These are phyloP conservation scores for Diorhabda carinulata DNA, from an alignment of 1,140 invertebrate genomes.

Conservation along the genomic window DNA sequence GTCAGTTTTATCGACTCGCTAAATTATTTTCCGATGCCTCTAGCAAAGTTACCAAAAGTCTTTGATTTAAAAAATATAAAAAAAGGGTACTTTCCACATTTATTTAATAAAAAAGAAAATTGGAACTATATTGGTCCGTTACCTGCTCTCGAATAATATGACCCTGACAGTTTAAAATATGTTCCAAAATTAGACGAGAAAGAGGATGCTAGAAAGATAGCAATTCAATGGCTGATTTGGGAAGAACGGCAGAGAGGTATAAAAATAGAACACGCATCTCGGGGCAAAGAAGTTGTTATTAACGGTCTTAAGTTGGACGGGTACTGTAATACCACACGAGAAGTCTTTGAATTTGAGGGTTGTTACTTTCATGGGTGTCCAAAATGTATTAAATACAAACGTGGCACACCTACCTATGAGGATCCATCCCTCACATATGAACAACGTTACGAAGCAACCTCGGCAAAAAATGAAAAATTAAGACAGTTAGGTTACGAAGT, in stretches of 20 bases:
- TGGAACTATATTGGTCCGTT: slow-evolving; percentile 21
- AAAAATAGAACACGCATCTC: slow-evolving; percentile 18
- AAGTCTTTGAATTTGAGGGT: slow-evolving; percentile 11
- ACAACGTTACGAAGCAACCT: not conserved
- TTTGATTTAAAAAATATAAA: slow-evolving; percentile 17
- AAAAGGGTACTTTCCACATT: slow-evolving; percentile 28
- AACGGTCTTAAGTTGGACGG: slow-evolving; percentile 18
- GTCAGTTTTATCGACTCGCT: slow-evolving; percentile 19
- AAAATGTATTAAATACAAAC: slow-evolving; percentile 5
- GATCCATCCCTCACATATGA: slow-evolving; percentile 3
- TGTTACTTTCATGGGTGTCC: slow-evolving; percentile 13
- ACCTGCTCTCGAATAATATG: slow-evolving; percentile 20
- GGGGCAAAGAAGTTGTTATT: slow-evolving; percentile 11
- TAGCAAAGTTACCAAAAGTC: slow-evolving; percentile 19
- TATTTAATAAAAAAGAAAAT: slow-evolving; percentile 25
- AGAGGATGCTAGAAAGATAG: not conserved
- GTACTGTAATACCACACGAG: slow-evolving; percentile 1
- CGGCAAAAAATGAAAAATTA: slow-evolving; percentile 3
- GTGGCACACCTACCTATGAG: not conserved
- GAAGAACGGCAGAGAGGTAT: slow-evolving; percentile 6
- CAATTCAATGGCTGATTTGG: slow-evolving; percentile 7
- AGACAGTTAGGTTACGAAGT: slow-evolving; percentile 4
- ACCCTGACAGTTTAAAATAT: slow-evolving; percentile 18
- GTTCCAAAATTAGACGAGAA: not conserved
- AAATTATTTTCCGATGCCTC: slow-evolving; percentile 18